These are phyloP conservation scores for Heteromormyrus szaboi DNA, from an alignment of 2,797 vertebrate species.

Conservation along the genomic window DNA sequence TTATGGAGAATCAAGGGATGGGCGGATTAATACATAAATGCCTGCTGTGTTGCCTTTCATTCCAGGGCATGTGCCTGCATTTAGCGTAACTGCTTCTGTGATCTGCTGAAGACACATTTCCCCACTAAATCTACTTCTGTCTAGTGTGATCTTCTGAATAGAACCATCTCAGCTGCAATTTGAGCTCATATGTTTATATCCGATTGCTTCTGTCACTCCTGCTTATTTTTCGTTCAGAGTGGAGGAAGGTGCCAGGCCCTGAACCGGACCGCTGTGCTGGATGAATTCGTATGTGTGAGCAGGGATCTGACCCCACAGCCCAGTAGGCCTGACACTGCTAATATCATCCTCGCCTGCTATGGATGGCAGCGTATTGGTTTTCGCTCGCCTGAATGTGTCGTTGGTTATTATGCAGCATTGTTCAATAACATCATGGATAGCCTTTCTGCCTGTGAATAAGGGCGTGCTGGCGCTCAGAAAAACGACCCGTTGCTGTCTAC, in stretches of 20 bases:
- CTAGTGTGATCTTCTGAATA: not conserved
- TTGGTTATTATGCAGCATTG: not conserved
- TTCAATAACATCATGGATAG: not conserved
- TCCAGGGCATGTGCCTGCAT: not conserved
- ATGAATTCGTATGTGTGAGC: not conserved
- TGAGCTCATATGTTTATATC: not conserved
- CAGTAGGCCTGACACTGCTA: not conserved
- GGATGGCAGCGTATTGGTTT: not conserved
- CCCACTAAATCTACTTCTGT: not conserved
- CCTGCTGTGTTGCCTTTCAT: not conserved
- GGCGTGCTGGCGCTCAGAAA: not conserved
- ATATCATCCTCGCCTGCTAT: not conserved
- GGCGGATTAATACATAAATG: not conserved
- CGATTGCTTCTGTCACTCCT: not conserved
- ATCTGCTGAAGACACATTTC: not conserved
- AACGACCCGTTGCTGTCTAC: not conserved
- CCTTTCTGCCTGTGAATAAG: not conserved
- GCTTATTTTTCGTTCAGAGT: not conserved
- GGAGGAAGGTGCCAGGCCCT: not conserved
- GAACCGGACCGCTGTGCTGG: not conserved
- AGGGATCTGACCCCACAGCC: not conserved
- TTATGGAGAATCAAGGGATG: not conserved
- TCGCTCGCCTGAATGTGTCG: not conserved
- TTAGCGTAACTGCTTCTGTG: not conserved
- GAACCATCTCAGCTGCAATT: not conserved